Evolutionary conservation across 2,888 invertebrate species (phyloP).

Genomic region (Serripes groenlandicus): DNA sequence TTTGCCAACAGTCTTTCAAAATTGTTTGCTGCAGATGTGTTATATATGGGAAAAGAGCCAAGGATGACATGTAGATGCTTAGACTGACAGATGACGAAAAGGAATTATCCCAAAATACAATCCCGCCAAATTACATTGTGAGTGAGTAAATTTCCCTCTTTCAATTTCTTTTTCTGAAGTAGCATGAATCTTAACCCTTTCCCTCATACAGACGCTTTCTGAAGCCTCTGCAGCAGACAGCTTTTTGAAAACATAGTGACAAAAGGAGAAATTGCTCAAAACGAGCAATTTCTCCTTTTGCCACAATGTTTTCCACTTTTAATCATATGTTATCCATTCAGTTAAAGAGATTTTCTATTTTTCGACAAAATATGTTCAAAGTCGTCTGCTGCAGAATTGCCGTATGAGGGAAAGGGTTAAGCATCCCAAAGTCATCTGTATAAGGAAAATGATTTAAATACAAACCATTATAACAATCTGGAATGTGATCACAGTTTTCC

Average conservation of each 20-base stretch:
- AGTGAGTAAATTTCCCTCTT: too few species aligned
- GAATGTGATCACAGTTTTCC: slow-evolving; percentile 5
- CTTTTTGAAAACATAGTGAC: neutral
- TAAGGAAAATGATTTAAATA: neutral
- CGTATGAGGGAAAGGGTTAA: neutral
- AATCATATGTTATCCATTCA: neutral
- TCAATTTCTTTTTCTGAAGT: too few species aligned
- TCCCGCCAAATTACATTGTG: too few species aligned
- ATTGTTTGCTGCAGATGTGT: too few species aligned
- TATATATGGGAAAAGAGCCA: too few species aligned
- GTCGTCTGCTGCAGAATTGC: neutral
- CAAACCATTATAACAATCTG: neutral
- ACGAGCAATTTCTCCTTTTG: neutral
- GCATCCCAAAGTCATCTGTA: neutral
- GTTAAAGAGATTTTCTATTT: neutral
- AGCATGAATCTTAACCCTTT: too few species aligned
- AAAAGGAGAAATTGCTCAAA: neutral
- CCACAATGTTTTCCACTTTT: neutral
- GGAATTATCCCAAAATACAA: too few species aligned
- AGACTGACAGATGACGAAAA: too few species aligned
- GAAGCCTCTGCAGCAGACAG: too few species aligned
- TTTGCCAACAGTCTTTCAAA: too few species aligned
- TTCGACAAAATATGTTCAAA: neutral
- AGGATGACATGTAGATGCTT: too few species aligned
- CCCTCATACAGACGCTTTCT: too few species aligned